phyloP scores from a whole-genome alignment of 1,140 invertebrate genomes.

The Orchesella cincta region DNA sequence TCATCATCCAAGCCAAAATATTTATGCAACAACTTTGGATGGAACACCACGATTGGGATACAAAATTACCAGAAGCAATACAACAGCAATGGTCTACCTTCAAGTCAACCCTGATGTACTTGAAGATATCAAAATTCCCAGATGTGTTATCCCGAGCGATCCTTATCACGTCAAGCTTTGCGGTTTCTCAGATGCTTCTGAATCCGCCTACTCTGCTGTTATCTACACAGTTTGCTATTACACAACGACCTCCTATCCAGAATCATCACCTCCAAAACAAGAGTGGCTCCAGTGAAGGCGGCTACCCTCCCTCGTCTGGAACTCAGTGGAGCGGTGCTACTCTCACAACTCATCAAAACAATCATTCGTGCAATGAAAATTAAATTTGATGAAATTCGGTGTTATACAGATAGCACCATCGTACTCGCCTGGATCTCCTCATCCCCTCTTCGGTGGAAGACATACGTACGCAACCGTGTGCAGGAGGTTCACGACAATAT shows the following conservation, averaged over 20 bases:
- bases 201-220: background rate
- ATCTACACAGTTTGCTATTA: background rate
- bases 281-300: conserved; percentile 43
- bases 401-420: background rate
- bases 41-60: conserved; percentile 56
- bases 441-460: background rate
- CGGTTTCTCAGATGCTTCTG: background rate
- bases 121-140: conserved; percentile 28
- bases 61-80: conserved; percentile 50
- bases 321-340: conserved; percentile 43
- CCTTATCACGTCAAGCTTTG: background rate
- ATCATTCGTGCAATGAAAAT: too few relatives aligned
- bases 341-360: conserved; percentile 44
- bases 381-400: too few relatives aligned
- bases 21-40: conserved; percentile 57
- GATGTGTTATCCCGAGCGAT: conserved; percentile 45
- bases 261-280: conserved; percentile 45
- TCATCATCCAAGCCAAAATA: conserved; percentile 55
- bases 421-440: background rate
- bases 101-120: conserved; percentile 40
- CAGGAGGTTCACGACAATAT: background rate
- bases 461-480: background rate
- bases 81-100: conserved; percentile 45
- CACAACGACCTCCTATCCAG: background rate
- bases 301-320: conserved; percentile 48